Percentiles rank a stretch among this genome's conserved stretches.
These are phyloP conservation scores for Toxotes chatareus DNA, from an alignment of 2,113 vertebrate genomes.

Conservation along the genomic window DNA sequence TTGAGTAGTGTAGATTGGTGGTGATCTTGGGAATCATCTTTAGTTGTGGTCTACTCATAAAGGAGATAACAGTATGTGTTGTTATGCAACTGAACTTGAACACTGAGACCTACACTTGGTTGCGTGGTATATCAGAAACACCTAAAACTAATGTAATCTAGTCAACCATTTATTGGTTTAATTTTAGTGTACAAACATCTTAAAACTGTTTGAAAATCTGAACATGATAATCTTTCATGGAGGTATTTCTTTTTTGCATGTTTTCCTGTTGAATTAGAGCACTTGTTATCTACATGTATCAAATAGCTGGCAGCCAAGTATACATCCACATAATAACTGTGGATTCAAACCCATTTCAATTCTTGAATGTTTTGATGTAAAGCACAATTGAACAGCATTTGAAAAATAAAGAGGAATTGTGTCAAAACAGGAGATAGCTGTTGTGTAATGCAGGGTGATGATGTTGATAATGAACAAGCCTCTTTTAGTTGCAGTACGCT, in stretches of 20 bases:
- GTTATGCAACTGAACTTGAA: slow-evolving; percentile 21
- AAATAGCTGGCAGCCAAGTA: neutral
- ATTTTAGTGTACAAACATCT: neutral
- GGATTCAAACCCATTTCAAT: neutral
- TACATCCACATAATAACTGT: neutral
- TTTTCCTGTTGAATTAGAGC: too few relatives aligned
- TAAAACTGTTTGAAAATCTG: too few relatives aligned
- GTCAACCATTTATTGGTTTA: too few relatives aligned
- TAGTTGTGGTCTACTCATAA: neutral
- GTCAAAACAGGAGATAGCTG: neutral
- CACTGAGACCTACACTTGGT: neutral
- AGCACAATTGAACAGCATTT: neutral
- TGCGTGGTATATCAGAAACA: neutral
- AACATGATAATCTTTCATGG: too few relatives aligned
- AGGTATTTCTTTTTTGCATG: too few relatives aligned
- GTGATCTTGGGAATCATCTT: neutral
- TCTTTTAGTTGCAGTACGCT: neutral
- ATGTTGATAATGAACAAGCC: neutral
- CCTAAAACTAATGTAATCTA: neutral
- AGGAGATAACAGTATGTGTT: slow-evolving; percentile 11
- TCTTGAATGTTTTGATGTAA: neutral
- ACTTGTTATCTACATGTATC: neutral
- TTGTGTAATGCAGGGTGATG: neutral
- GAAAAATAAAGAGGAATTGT: neutral
- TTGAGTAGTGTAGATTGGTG: neutral